Conservation (phyloP, 2,797 vertebrate species). For the Eulemur albifrons region DNA sequence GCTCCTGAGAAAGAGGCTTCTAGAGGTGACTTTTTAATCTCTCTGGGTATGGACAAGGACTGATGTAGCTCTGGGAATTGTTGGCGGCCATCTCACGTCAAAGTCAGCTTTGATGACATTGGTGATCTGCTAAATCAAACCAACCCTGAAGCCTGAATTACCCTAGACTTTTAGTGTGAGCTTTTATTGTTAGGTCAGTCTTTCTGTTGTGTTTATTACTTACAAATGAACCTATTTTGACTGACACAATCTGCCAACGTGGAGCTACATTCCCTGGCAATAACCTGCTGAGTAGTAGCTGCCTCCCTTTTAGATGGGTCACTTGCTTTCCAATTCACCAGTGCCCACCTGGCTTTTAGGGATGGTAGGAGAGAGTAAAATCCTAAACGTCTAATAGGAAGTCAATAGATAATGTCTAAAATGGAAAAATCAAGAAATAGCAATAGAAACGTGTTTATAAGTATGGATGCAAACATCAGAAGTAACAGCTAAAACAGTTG, state of each 20-base stretch:
- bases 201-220: slow-evolving; percentile 3
- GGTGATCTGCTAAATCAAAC: neutral
- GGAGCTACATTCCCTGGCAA: neutral
- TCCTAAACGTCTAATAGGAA: neutral
- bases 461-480: neutral
- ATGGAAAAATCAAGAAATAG: neutral
- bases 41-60: neutral
- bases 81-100: neutral
- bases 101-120: neutral
- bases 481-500: neutral
- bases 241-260: neutral
- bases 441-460: slow-evolving; percentile 1
- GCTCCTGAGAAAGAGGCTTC: neutral
- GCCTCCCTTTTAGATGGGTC: neutral
- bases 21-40: neutral
- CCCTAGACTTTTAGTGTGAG: neutral
- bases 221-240: neutral
- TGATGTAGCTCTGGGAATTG: neutral
- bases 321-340: neutral
- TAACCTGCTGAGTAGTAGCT: neutral
- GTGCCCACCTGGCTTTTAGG: neutral
- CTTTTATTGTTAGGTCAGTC: neutral
- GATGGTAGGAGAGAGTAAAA: neutral
- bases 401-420: neutral
- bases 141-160: neutral